Evolutionary conservation across 2,113 vertebrate species (phyloP).

Genomic region (Rhea pennata): DNA sequence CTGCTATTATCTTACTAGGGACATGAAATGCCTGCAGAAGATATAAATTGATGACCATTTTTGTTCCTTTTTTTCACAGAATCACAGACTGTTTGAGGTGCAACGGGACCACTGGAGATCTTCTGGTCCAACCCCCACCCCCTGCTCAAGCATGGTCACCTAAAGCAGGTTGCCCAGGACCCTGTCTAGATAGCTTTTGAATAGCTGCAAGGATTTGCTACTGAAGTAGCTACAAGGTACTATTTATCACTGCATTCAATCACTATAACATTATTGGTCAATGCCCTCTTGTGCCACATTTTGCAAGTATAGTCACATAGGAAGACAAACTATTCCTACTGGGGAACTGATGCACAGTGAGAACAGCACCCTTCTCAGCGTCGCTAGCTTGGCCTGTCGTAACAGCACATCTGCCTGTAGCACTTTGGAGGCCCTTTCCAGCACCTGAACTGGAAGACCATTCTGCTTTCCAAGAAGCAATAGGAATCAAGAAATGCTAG

Average conservation of each 20-base stretch:
- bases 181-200: no score
- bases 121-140: background rate
- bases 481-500: background rate
- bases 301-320: rapidly evolving
- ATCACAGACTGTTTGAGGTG: no score
- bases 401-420: background rate
- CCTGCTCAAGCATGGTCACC: background rate
- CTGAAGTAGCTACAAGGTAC: background rate
- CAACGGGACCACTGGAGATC: background rate
- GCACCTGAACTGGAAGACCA: background rate
- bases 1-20: background rate
- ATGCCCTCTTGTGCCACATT: no score
- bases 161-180: no score
- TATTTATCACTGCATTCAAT: background rate
- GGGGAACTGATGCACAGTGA: background rate
- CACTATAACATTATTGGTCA: rapidly evolving
- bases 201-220: background rate
- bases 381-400: background rate
- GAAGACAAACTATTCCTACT: background rate
- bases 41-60: background rate
- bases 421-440: background rate
- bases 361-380: background rate
- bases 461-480: background rate
- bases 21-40: background rate
- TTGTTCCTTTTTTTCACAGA: background rate